Conservation (phyloP, 92 coral and sea anemone species). For the Parazoanthus swiftii region DNA sequence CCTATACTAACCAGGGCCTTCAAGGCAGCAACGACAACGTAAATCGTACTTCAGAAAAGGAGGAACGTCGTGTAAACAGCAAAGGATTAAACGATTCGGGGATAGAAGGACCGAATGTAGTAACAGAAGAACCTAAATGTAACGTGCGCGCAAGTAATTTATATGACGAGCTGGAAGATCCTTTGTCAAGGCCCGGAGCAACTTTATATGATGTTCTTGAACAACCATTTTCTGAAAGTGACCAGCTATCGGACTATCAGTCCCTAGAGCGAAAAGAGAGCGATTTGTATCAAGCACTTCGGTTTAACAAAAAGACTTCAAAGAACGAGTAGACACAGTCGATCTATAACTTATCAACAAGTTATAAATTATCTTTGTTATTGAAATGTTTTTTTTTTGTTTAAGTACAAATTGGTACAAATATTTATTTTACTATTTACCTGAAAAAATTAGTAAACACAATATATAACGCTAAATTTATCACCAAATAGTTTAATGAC, state of each 20-base stretch:
- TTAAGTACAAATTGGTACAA: too few relatives aligned
- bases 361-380: too few relatives aligned
- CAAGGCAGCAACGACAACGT: not conserved
- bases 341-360: too few relatives aligned
- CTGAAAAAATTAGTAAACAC: too few relatives aligned
- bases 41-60: not conserved
- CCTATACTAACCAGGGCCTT: not conserved
- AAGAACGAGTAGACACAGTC: not conserved
- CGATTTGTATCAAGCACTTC: constrained; percentile 5
- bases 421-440: not conserved
- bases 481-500: too few relatives aligned
- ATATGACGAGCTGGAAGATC: not conserved
- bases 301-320: not conserved
- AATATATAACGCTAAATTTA: too few relatives aligned
- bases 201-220: not conserved
- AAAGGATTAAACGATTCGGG: not conserved
- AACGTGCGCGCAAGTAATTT: not conserved
- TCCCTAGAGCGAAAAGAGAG: not conserved
- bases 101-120: not conserved
- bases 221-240: not conserved
- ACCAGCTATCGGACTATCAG: not conserved
- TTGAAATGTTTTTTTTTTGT: too few relatives aligned
- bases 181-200: not conserved
- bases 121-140: not conserved
- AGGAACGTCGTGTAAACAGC: not conserved